A percentile compares a stretch with the other conserved stretches of the same genome.
These are phyloP conservation scores for Setophaga kirtlandii DNA, from an alignment of 2,113 vertebrate species.

Conservation along the genomic window DNA sequence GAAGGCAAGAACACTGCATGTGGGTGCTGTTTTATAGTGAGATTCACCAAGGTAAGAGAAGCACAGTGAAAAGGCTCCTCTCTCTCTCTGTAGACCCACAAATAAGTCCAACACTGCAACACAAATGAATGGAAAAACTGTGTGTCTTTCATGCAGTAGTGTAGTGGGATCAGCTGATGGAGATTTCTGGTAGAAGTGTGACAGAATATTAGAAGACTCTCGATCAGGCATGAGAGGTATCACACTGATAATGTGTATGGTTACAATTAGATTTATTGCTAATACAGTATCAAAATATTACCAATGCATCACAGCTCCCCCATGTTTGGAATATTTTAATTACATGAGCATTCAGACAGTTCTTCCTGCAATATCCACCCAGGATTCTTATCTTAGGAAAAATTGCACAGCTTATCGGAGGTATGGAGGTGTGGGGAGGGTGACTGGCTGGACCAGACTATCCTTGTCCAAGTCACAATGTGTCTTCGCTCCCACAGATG, in stretches of 20 bases:
- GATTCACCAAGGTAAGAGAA: not conserved
- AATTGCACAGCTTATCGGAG: not conserved
- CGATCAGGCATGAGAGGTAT: accelerated
- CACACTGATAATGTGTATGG: not conserved
- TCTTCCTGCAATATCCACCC: not conserved
- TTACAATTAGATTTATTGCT: not conserved
- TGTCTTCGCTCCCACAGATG: not conserved
- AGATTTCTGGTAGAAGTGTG: not conserved
- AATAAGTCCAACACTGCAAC: not conserved
- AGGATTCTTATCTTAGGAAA: not conserved
- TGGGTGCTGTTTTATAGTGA: not conserved
- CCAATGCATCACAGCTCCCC: not conserved
- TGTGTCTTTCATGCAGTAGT: not conserved
- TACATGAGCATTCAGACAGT: accelerated
- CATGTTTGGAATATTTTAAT: not conserved
- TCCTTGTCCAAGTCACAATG: accelerated
- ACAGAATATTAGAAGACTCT: not conserved
- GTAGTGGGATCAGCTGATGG: not conserved
- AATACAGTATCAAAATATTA: not conserved
- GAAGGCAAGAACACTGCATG: not conserved
- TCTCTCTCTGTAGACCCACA: not conserved
- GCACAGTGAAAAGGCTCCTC: not conserved
- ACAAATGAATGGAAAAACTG: not conserved
- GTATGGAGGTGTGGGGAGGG: accelerated
- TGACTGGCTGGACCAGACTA: not conserved